Percentiles rank a stretch among this genome's conserved stretches.
Evolutionary conservation across 2,113 vertebrate species (phyloP).

Genomic region (Stigmatopora nigra): DNA sequence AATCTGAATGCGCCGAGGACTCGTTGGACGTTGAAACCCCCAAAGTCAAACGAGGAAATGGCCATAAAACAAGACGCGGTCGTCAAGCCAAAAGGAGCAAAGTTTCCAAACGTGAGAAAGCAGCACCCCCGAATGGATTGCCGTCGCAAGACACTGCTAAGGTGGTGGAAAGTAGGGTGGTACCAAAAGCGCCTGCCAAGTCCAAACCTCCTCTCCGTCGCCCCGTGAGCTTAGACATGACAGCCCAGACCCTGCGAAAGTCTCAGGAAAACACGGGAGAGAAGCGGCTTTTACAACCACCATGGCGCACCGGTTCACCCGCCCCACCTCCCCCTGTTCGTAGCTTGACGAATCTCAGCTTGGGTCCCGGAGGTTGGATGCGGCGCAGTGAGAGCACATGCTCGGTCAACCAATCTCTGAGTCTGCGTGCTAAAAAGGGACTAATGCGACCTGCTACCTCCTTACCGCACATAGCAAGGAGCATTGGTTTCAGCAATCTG

Average conservation of each 20-base stretch:
- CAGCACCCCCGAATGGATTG: conserved; percentile 56
- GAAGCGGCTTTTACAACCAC: conserved; percentile 54
- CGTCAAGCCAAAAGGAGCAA: conserved; percentile 22
- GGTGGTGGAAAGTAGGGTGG: conserved; percentile 18
- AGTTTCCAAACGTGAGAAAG: conserved; percentile 42
- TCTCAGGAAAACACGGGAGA: conserved; percentile 37
- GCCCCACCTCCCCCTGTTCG: conserved; percentile 60
- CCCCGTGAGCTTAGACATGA: conserved; percentile 58
- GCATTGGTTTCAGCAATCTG: conserved; percentile 15
- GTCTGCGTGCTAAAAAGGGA: conserved; percentile 32
- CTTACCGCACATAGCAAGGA: conserved; percentile 80
- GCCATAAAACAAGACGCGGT: background rate
- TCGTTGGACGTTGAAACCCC: conserved; percentile 35
- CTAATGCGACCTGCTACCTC: conserved; percentile 77
- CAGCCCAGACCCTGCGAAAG: conserved; percentile 38
- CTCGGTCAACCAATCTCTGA: conserved; percentile 59
- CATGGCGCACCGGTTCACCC: conserved; percentile 57
- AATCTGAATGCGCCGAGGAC: conserved; percentile 27
- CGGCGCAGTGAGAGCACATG: conserved; percentile 74
- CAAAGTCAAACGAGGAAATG: conserved; percentile 14
- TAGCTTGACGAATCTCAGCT: conserved; percentile 65
- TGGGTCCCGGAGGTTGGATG: conserved; percentile 64
- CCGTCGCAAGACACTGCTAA: conserved; percentile 36
- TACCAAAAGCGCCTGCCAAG: background rate
- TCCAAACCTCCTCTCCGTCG: conserved; percentile 32